phyloP scores from a whole-genome alignment of 2,113 vertebrate species.

The Anser cygnoides region DNA sequence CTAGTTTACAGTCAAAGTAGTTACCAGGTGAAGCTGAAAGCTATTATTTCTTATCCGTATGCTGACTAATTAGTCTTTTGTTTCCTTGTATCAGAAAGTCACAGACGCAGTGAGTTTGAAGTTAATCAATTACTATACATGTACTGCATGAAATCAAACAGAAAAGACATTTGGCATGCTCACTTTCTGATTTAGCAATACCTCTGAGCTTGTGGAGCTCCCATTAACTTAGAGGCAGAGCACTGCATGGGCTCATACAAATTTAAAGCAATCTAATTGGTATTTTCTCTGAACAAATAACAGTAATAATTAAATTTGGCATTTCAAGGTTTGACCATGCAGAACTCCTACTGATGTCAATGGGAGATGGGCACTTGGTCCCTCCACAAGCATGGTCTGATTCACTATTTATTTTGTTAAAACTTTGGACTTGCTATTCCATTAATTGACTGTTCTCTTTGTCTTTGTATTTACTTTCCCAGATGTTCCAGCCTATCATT shows the following conservation, averaged over 20 bases:
- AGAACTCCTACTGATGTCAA: slow-evolving; percentile 27
- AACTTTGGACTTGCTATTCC: slow-evolving; percentile 56
- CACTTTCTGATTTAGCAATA: slow-evolving; percentile 36
- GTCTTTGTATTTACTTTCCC: slow-evolving; percentile 81
- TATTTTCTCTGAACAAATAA: background rate
- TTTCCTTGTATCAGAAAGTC: slow-evolving; percentile 66
- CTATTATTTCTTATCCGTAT: slow-evolving; percentile 33
- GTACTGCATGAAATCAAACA: slow-evolving; percentile 54
- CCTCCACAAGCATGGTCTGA: slow-evolving; percentile 36
- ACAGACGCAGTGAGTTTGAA: slow-evolving; percentile 66
- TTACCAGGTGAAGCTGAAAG: slow-evolving; percentile 43
- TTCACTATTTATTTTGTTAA: slow-evolving; percentile 50
- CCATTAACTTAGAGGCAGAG: slow-evolving; percentile 45
- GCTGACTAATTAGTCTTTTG: slow-evolving; percentile 63
- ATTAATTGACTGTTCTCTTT: slow-evolving; percentile 78
- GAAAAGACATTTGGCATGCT: slow-evolving; percentile 40
- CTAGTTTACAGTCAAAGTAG: background rate
- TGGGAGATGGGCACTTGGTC: slow-evolving; percentile 9
- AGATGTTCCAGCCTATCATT: slow-evolving; percentile 99
- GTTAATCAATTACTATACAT: slow-evolving; percentile 52
- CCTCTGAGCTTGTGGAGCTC: slow-evolving; percentile 48
- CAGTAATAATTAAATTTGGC: background rate
- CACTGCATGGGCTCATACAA: slow-evolving; percentile 17
- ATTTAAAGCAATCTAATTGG: background rate
- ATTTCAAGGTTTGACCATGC: background rate